Evolutionary conservation across 1,140 invertebrate genomes (phyloP), one percentile per base, ranked within the genome.

Genomic region (Mycetomoellerius zeteki): DNA sequence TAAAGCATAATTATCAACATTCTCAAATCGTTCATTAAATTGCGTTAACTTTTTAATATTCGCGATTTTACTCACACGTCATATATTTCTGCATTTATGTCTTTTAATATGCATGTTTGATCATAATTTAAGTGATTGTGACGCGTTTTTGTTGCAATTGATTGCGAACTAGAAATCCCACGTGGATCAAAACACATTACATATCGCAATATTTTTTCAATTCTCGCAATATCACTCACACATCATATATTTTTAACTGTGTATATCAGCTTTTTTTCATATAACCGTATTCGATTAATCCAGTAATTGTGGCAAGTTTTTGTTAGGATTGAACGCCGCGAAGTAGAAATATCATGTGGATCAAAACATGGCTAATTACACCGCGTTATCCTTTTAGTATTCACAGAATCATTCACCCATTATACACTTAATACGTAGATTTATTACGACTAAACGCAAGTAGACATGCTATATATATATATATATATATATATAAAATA

Each of bases 1-100:
- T 19, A 47, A 72, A 71, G 67, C 37, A 30, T 47, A 71, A 62
- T 60, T 19, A 84, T 33, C 12, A 69, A 71, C 5, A 6, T 5
- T 27, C 3, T 33, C 10, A 10, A 43, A 43, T 43, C 50, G 67
- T 14, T 4, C 37, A 30, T 62, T 60, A 75, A 73, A 84, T 84
- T 27, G 56, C 14, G 8, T 37, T 54, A 69, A 43, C 24, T 19
- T 43, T 72, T 82, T 54, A 52, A 14, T 43, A 19, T 12, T 72
- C 16, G 19, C 19, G 33, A 6, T 47, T 43, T 47, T 10, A 33
- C 16, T 65, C 30, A n/a, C 19, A 16, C 12, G 21, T 30, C 27
- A 64, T 19, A 30, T 64, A 64, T 64, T 33, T 64, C 12, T 33
- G 60, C 60, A 21, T 65, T 8, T n/a, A 37, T n/a, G n/a, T 65